Conservation (phyloP, 2,113 vertebrate genomes). For the Cyanoramphus novaezelandiae region DNA sequence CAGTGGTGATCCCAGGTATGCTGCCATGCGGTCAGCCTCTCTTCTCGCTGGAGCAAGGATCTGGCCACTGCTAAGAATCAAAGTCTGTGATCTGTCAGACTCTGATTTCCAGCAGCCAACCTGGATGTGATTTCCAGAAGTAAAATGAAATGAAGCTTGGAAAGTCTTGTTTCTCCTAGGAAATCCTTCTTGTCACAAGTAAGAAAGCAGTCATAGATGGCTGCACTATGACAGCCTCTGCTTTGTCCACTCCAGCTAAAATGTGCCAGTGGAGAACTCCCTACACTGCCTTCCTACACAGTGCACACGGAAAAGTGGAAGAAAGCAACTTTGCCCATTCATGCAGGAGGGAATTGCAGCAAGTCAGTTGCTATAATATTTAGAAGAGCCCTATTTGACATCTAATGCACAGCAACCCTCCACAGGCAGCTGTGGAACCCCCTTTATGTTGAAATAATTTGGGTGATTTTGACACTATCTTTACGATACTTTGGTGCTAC, state of each 20-base stretch:
- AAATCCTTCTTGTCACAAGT: background rate
- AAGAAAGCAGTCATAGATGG: background rate
- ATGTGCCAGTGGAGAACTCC: fast-evolving
- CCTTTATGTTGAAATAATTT: background rate
- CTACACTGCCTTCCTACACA: background rate
- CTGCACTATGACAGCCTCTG: background rate
- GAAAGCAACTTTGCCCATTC: background rate
- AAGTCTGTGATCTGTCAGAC: background rate
- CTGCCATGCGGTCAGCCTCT: background rate
- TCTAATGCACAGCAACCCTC: background rate
- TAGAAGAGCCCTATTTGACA: background rate
- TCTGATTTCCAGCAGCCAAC: background rate
- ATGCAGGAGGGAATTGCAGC: background rate
- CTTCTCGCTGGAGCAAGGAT: background rate
- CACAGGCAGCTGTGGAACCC: background rate
- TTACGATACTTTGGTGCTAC: background rate
- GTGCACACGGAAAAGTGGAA: background rate
- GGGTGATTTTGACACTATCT: background rate
- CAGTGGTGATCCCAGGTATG: background rate
- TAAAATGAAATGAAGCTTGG: background rate
- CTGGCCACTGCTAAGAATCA: background rate
- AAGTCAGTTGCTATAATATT: background rate
- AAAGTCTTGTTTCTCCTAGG: background rate
- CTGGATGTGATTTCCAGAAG: background rate
- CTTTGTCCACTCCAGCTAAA: background rate